These are phyloP conservation scores for Hypanus sabinus DNA, from an alignment of 2,113 vertebrate genomes.

Conservation along the genomic window DNA sequence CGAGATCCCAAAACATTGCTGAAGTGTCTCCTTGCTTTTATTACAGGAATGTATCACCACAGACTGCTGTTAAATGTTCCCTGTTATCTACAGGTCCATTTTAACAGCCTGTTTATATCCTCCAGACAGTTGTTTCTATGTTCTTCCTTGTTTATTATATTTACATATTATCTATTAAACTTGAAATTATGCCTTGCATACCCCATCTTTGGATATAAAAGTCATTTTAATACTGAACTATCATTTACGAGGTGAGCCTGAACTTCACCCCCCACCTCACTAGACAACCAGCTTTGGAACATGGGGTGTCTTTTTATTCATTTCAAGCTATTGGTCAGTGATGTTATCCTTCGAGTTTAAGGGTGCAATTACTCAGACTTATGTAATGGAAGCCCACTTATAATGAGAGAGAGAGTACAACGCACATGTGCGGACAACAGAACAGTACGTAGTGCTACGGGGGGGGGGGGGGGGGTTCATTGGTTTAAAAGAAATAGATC, in stretches of 20 bases:
- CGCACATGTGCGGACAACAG: no score
- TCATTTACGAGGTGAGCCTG: background rate
- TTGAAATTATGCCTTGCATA: background rate
- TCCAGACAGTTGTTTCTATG: background rate
- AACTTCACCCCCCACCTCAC: background rate
- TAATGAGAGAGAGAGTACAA: no score
- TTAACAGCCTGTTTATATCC: background rate
- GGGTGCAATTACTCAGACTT: background rate
- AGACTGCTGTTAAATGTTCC: background rate
- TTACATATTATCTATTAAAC: background rate
- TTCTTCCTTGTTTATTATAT: background rate
- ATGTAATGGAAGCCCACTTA: background rate
- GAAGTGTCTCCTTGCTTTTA: background rate
- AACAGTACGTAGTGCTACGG: no score
- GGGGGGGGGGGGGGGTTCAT: no score
- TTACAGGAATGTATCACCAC: background rate
- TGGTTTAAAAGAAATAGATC: no score
- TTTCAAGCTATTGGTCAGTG: background rate
- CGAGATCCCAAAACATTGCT: no score
- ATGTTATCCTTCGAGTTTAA: background rate
- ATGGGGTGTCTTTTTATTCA: background rate
- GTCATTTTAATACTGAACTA: background rate
- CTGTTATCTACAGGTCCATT: background rate
- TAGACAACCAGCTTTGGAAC: background rate
- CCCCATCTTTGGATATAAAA: background rate